Percentiles rank a stretch among this genome's conserved stretches.
Conservation (phyloP, 2,888 invertebrate species). For the Nowickia ferox region DNA sequence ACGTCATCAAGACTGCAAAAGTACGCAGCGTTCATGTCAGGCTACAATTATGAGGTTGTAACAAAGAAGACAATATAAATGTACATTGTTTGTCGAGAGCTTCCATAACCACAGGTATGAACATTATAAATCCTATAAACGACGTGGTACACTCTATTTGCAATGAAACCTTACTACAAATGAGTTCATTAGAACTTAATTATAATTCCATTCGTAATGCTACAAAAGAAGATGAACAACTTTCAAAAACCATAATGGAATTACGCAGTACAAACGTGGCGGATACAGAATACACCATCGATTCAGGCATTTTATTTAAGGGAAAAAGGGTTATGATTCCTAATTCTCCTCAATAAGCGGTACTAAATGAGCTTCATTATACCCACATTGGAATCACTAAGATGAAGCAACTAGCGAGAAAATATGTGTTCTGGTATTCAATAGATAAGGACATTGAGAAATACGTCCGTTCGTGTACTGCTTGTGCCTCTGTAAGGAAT, state of each 20-base stretch:
- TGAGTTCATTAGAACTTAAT: conserved; percentile 1
- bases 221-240: conserved; percentile 40
- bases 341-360: conserved; percentile 47
- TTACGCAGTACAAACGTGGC: conserved; percentile 33
- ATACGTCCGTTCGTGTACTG: not conserved
- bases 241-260: conserved; percentile 16
- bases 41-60: conserved; percentile 44
- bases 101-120: not conserved
- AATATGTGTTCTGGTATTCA: not conserved
- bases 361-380: not conserved
- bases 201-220: conserved; percentile 35
- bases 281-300: conserved; percentile 55
- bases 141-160: no score
- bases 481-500: not conserved
- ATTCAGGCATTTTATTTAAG: conserved; percentile 69
- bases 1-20: not conserved
- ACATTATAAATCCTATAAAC: no score
- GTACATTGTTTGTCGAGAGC: conserved; percentile 7
- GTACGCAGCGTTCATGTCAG: not conserved
- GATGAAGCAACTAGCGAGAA: conserved; percentile 26
- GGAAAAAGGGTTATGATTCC: conserved; percentile 69
- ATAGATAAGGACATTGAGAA: conserved; percentile 3
- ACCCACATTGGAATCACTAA: not conserved
- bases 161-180: not conserved
- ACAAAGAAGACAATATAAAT: conserved; percentile 25